Conservation (phyloP, 1,140 invertebrate genomes). For the Lepidostoma basale region DNA sequence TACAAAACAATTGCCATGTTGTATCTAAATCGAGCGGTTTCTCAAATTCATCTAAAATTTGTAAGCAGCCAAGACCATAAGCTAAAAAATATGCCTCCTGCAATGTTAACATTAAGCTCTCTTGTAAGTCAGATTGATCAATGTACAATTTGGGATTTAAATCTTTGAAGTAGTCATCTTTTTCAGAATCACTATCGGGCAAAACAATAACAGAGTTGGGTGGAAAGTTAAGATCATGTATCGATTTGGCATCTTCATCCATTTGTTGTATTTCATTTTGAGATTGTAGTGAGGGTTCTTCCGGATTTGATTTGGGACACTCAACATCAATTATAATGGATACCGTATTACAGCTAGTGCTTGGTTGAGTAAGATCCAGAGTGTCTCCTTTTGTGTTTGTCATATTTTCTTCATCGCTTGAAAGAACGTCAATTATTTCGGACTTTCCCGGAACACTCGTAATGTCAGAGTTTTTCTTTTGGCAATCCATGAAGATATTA, state of each 20-base stretch:
- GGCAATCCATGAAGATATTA: not conserved
- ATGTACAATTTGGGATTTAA: conserved; percentile 64
- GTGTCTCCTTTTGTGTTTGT: not conserved
- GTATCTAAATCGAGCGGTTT: conserved; percentile 62
- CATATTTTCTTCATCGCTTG: conserved; percentile 36
- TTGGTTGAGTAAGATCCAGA: conserved; percentile 6
- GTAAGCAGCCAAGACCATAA: conserved; percentile 75
- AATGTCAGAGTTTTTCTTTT: conserved; percentile 39
- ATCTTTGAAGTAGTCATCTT: conserved; percentile 68
- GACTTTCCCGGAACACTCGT: conserved; percentile 30
- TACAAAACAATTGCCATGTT: conserved; percentile 70
- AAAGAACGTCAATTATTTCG: conserved; percentile 34
- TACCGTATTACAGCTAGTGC: not conserved
- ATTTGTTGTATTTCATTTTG: not conserved
- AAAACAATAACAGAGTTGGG: conserved; percentile 63
- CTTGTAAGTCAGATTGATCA: conserved; percentile 64
- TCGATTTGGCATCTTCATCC: conserved; percentile 48
- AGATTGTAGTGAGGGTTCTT: not conserved
- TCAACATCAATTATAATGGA: conserved; percentile 2
- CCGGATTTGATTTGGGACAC: not conserved
- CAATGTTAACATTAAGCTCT: conserved; percentile 69
- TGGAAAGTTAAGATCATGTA: conserved; percentile 39
- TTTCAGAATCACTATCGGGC: conserved; percentile 70
- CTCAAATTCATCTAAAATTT: conserved; percentile 65
- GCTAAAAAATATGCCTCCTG: conserved; percentile 84